Evolutionary conservation across 2,888 invertebrate genomes (phyloP), one percentile per base, ranked within the genome.

Genomic region (Dexiosoma caninum): DNA sequence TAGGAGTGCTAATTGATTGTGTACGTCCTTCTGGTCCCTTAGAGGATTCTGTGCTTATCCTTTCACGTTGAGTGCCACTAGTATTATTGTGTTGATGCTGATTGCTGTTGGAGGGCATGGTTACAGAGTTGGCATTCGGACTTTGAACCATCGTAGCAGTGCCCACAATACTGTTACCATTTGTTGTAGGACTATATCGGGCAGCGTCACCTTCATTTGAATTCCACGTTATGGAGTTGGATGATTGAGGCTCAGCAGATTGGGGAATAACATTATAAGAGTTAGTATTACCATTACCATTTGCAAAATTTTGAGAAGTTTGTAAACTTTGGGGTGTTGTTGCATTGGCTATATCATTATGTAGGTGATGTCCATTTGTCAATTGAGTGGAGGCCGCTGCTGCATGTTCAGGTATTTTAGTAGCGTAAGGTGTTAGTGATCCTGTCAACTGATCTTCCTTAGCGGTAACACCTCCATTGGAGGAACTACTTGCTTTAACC

Each of bases 351-450:
- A 85, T 32, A 44, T 77, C 69, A 67, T 40, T 69, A 14, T 67
- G 66, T 51, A 77, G 57, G 53, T 77, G 71, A 69, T 81, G 81
- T 9, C 81, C 77, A 35, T 81, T 85, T 1, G 86, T 85, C 32
- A 85, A 82, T 0, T 84, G 77, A 37, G 84, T 77, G 23, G 85
- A 66, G 44, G 83, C 78, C 42, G 74, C 67, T 10, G 76, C 72
- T 19, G 84, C 79, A 78, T 86, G 86, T 83, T 88, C 88, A 83
- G 87, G 86, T 78, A 88, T 88, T 82, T 88, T 81, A 2, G 46
- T 64, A 5, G 32, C 57, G 32, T 80, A 69, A 60, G 70, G 81
- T 72, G 60, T 80, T 84, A 78, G 74, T 75, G 82, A 70, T 37
- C 60, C 62, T 12, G 62, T 55, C n/a, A 53, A 35, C 12, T 40